Evolutionary conservation across 2,797 vertebrate genomes (phyloP), one percentile per base, ranked within the genome.

Genomic region (Muscicapa comitata): DNA sequence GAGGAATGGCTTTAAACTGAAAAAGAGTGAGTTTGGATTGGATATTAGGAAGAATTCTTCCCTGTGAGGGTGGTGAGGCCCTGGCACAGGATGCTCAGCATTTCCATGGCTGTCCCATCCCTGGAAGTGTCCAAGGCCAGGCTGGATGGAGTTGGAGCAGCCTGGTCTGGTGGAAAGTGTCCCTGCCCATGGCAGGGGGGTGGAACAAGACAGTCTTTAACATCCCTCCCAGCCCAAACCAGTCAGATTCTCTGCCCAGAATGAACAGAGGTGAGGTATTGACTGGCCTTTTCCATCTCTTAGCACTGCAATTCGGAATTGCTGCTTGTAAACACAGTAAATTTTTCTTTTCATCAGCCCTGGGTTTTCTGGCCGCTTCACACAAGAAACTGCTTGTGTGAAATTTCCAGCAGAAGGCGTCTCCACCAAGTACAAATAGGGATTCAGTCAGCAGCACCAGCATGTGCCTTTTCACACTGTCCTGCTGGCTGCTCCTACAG

Each of bases 311-410:
- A 48, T 72, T 89, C 2, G 1, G 75, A 91, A 68, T 62, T 88
- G 19, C 68, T 79, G 51, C 35, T 82, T 67, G 43, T 33, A 76
- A 77, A 47, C 48, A 73, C 73, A 88, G 83, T 72, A 73, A 55
- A 54, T 29, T 74, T 77, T 90, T 94, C 45, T 81, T 70, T 88
- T 63, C 55, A 10, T 63, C 57, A 57, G 10, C 55, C 25, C 29
- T 58, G 53, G 14, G 15, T 51, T 92, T 85, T 92, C 65, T 86
- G 81, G 54, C 81, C 65, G n/a, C n/a, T n/a, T n/a, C n/a, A 37
- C 93, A 91, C 78, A 94, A 95, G 81, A 76, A 86, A 86, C 81
- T 31, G 62, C 62, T 81, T 94, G 91, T 95, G 79, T 42, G 68
- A 78, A 90, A 90, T 84, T 33, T 68, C 47, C 57, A 33, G 58